Evolutionary conservation across 1,140 invertebrate genomes (phyloP), one percentile per base, ranked within the genome.

Genomic region (Aphelinus certus): DNA sequence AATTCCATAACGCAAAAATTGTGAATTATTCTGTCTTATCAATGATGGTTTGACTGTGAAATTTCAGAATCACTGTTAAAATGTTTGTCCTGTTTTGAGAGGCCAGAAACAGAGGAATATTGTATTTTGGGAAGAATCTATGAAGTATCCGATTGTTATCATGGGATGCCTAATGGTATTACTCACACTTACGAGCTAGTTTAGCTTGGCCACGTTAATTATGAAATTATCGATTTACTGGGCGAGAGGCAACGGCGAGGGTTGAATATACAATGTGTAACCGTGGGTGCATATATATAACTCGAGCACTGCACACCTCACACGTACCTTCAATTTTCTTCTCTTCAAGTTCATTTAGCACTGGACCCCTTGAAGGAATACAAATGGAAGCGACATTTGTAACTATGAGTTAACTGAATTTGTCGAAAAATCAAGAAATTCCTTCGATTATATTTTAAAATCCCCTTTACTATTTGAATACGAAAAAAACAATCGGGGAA

Each of bases 171-270:
- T 67, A 67, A 67, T 67, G 51, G 53, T 43, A 67, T 67, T 67
- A 67, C 53, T 55, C 65, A 45, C 65, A 53, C 65, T 67, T 43
- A 46, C 55, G 26, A 60, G 67, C 67, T 69, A 60, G 67, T 69
- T 69, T 69, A 60, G 4, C 47, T 56, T 58, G 67, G 60, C 67
- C 67, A 26, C 67, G 56, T 69, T 69, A 69, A 69, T 69, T 58
- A 69, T 45, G 67, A 69, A 69, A 58, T 58, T 69, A 69, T 69
- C 67, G 67, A 69, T 69, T 67, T 57, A 26, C 67, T 45, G 43
- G 7, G 55, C 66, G 5, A 2, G 7, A 9, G 26, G 26, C 5
- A 6, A 3, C 66, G 55, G 9, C 49, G 42, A 7, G 43, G 46
- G 7, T 58, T 57, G 53, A 68, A 58, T 68, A 60, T 57, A 4